Percentiles rank a stretch among this genome's conserved stretches.
Evolutionary conservation across 2,797 vertebrate genomes (phyloP).

Genomic region (Anguilla marmorata): DNA sequence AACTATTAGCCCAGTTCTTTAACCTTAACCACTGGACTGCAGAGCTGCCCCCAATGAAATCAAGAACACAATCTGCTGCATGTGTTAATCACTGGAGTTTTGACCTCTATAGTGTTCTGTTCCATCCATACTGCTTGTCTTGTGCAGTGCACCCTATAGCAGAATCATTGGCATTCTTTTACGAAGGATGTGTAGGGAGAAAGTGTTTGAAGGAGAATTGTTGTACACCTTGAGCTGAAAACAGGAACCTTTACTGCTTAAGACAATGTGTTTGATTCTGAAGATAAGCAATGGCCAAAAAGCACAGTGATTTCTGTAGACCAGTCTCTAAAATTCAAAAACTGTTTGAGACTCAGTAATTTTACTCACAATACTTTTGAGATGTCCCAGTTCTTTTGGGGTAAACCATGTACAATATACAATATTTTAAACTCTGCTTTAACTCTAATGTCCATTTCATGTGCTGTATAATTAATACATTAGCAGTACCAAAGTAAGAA

Average conservation of each 20-base stretch:
- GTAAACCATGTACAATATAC: background rate
- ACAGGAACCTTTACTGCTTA: background rate
- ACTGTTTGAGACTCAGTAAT: background rate
- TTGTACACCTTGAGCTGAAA: background rate
- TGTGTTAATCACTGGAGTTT: background rate
- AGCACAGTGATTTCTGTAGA: background rate
- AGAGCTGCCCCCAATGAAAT: background rate
- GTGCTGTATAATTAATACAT: background rate
- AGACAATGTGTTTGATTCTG: background rate
- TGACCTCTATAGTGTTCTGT: background rate
- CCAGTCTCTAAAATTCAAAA: background rate
- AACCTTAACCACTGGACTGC: background rate
- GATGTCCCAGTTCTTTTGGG: background rate
- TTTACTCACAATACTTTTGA: background rate
- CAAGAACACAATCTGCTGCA: background rate
- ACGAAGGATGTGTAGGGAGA: background rate
- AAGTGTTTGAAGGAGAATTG: background rate
- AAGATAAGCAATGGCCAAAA: background rate
- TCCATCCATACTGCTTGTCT: background rate
- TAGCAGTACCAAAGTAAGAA: background rate
- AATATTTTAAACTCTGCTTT: background rate
- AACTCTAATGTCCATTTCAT: background rate
- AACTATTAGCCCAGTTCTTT: background rate
- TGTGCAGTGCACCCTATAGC: background rate
- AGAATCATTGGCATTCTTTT: background rate